A percentile compares a stretch with the other conserved stretches of the same genome.
These are phyloP conservation scores for Gila robusta DNA, from an alignment of 2,797 vertebrate species.

Conservation along the genomic window DNA sequence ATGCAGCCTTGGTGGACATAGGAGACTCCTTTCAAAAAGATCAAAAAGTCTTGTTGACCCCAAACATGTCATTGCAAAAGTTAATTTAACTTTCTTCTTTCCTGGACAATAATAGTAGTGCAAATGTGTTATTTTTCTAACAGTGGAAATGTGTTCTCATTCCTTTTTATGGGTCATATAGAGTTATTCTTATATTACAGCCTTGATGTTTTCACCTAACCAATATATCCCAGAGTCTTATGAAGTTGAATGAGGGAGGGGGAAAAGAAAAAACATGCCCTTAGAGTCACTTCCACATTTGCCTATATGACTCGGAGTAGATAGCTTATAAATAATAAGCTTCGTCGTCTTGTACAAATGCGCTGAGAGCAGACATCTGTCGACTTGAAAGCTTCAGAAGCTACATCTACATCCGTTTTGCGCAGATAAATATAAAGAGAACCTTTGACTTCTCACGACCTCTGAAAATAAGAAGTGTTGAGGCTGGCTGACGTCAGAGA, in stretches of 20 bases:
- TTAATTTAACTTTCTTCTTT: neutral
- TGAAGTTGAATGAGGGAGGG: neutral
- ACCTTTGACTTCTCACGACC: neutral
- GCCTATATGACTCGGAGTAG: neutral
- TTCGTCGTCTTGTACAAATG: neutral
- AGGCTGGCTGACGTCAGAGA: conserved; percentile 6
- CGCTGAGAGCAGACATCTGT: neutral
- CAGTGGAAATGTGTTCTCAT: neutral
- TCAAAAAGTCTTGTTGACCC: neutral
- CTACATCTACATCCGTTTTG: neutral
- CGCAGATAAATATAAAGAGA: conserved; percentile 5
- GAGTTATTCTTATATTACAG: neutral
- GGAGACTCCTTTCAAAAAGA: neutral
- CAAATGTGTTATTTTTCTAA: no score
- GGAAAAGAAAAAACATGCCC: neutral
- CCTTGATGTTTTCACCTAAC: neutral
- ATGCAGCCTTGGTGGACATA: neutral
- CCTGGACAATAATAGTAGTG: neutral
- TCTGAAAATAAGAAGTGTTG: neutral
- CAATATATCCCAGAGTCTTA: neutral
- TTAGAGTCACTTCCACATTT: neutral
- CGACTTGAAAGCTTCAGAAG: neutral
- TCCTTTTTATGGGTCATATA: neutral
- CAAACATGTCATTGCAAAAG: neutral
- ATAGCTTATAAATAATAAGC: neutral